Base-by-base conservation (phyloP, 1,140 invertebrate species). In the Caenorhabditis briggsae region DNA sequence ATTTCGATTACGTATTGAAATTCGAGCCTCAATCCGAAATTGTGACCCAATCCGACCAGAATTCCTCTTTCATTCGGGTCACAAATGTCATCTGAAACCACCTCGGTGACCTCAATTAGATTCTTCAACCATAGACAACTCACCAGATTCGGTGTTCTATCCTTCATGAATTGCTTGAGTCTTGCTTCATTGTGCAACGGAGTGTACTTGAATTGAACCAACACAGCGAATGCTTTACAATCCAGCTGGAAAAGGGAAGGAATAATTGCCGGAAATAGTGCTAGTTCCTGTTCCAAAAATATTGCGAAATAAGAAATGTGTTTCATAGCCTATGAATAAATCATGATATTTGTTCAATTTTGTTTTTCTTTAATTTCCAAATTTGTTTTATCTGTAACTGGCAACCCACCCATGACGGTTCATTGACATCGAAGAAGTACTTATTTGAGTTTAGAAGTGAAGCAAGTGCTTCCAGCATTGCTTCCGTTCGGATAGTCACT, bases 21-120 rank as follows among this genome's bases (percentile, higher is more conserved):
- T 78, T 78, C 33, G 33, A 33, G 33, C 3, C 33, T 33, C 70
- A 78, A 78, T 78, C 70, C n/a, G 46, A 46, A 18, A 33, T 53
- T 2, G 70, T 78, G 70, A 41, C 18, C 70, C 70, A 78, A 78
- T 78, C 70, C 43, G 70, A 78, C 70, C 70, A 78, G 70, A 78
- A 78, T 14, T 78, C 70, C 70, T 78, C 70, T 50, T 78, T 78
- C 70, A 78, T 78, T 11, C 70, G 43, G 46, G 70, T 78, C 70
- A 78, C 70, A 25, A 78, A 78, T 78, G 70, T 78, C 70, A 78
- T 78, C 70, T 78, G 46, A 78, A 78, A 78, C 70, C 70, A 50
- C 14, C n/a, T 50, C 25, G 3, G 33, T 33, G 11, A 20, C 59
- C 8, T 12, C 9, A 61, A 0, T 20, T 12, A 61, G 11, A 20